phyloP scores from a whole-genome alignment of 2,797 vertebrate species.

The Hydrophis major region DNA sequence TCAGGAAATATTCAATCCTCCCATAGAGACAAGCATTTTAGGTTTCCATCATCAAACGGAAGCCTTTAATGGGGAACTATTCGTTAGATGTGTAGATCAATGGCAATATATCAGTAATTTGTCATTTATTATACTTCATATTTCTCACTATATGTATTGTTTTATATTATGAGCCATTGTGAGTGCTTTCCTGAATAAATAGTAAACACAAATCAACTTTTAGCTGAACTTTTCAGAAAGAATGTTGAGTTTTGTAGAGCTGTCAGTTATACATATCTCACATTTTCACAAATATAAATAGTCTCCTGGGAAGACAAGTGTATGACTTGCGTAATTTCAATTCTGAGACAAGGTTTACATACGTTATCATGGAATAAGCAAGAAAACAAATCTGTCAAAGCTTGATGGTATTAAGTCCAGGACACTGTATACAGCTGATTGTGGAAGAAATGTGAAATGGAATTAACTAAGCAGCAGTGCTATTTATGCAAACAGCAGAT shows the following conservation, averaged over 20 bases:
- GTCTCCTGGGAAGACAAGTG: background rate
- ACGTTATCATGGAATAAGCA: background rate
- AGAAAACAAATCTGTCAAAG: background rate
- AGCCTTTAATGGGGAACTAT: background rate
- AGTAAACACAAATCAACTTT: background rate
- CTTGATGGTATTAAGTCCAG: background rate
- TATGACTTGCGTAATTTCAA: background rate
- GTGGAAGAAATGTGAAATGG: background rate
- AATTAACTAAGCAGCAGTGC: background rate
- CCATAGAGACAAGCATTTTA: background rate
- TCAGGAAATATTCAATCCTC: background rate
- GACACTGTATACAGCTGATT: accelerated
- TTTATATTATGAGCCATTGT: background rate
- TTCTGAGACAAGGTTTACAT: background rate
- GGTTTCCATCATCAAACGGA: background rate
- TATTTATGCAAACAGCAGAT: background rate
- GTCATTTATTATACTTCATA: background rate
- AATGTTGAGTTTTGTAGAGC: background rate
- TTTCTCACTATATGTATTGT: background rate
- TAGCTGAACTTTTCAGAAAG: background rate
- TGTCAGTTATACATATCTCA: background rate
- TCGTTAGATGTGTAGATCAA: background rate
- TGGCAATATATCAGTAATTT: background rate
- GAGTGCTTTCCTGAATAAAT: background rate
- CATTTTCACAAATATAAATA: background rate